A percentile compares a stretch with the other conserved stretches of the same genome.
phyloP scores from a whole-genome alignment of 92 coral and sea anemone species.

The Plumapathes pennacea region DNA sequence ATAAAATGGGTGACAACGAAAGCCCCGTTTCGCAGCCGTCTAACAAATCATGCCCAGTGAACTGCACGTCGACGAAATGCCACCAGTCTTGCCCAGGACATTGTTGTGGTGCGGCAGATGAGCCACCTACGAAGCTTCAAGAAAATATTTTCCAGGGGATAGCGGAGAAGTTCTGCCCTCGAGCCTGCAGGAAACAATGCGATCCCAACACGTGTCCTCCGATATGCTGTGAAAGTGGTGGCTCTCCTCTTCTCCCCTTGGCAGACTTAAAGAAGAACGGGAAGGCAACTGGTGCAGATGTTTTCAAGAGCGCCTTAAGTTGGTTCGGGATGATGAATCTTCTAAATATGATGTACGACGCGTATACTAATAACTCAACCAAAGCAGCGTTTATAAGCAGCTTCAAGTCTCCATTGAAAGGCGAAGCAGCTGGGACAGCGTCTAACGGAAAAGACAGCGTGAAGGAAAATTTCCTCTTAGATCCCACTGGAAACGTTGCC shows the following conservation, averaged over 20 bases:
- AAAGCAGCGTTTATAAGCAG: no score
- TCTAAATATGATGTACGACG: slow-evolving; percentile 67
- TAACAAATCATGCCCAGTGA: slow-evolving; percentile 33
- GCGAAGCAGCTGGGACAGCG: no score
- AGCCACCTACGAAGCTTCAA: slow-evolving; percentile 23
- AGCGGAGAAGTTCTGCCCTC: slow-evolving; percentile 68
- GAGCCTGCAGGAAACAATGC: slow-evolving; percentile 55
- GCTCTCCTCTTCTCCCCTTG: slow-evolving; percentile 5
- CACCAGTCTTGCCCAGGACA: slow-evolving; percentile 58
- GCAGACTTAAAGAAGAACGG: slow-evolving; percentile 1
- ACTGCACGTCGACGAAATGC: slow-evolving; percentile 30
- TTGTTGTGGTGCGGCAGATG: slow-evolving; percentile 49
- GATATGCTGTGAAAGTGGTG: slow-evolving; percentile 62
- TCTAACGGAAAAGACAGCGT: no score
- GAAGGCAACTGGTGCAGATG: slow-evolving; percentile 18
- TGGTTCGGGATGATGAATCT: slow-evolving; percentile 89
- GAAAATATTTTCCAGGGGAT: slow-evolving; percentile 48
- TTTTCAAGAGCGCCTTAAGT: slow-evolving; percentile 63
- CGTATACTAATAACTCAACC: slow-evolving; percentile 54
- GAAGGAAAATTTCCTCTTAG: no score
- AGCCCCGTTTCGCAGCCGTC: slow-evolving; percentile 10
- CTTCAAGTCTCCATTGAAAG: no score
- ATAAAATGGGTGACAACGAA: slow-evolving; percentile 7
- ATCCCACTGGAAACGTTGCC: no score
- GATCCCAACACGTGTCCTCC: slow-evolving; percentile 72